Evolutionary conservation across 2,113 vertebrate species (phyloP).

Genomic region (Cryptomyrus ogoouensis): DNA sequence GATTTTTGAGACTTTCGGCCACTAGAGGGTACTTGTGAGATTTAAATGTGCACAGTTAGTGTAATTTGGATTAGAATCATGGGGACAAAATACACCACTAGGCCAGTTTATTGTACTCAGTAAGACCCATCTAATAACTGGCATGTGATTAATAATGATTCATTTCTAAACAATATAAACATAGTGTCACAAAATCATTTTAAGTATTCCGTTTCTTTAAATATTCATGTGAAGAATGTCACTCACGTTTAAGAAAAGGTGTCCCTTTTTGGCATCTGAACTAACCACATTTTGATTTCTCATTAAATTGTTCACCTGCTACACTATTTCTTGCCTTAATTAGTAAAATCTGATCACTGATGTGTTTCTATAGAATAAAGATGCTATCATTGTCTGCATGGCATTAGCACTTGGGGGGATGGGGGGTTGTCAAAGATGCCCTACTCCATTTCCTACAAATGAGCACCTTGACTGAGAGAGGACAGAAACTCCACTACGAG

Average conservation of each 20-base stretch:
- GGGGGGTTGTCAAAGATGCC: background rate
- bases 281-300: background rate
- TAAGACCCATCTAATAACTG: background rate
- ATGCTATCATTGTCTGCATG: background rate
- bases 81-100: background rate
- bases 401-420: too few species aligned
- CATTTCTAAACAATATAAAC: background rate
- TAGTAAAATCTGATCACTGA: background rate
- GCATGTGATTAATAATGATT: background rate
- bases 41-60: background rate
- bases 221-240: background rate
- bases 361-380: background rate
- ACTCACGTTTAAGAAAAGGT: background rate
- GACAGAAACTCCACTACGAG: background rate
- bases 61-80: background rate
- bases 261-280: background rate
- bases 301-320: background rate
- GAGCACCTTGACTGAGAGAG: background rate
- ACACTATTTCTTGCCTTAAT: background rate
- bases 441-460: background rate
- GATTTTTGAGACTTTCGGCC: background rate
- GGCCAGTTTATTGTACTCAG: background rate
- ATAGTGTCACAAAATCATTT: background rate
- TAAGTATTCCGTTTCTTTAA: background rate
- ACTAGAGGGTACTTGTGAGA: conserved; percentile 2